These are phyloP conservation scores for Phyllotreta cruciferae DNA, from an alignment of 2,888 invertebrate genomes.

Conservation along the genomic window DNA sequence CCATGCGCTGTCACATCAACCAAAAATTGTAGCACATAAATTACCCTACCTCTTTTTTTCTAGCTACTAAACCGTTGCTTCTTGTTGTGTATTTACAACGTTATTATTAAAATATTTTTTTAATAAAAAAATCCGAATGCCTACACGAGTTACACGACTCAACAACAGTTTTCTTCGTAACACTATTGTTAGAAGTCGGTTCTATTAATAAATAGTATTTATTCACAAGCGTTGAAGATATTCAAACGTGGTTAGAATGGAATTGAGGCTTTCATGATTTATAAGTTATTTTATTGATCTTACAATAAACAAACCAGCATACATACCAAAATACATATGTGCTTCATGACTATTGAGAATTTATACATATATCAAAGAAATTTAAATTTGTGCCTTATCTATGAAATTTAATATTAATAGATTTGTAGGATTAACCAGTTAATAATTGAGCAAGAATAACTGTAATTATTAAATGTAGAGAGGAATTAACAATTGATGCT, in stretches of 20 bases:
- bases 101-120: neutral
- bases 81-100: neutral
- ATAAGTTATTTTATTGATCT: conserved; percentile 12
- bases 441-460: too few species aligned
- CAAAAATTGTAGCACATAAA: too few species aligned
- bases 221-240: conserved; percentile 6
- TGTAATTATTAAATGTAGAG: too few species aligned
- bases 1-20: too few species aligned
- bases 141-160: conserved; percentile 4
- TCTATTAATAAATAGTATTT: conserved; percentile 12
- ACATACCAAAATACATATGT: neutral
- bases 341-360: conserved; percentile 1
- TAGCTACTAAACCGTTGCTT: too few species aligned
- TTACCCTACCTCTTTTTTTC: too few species aligned
- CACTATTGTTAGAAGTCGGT: conserved; percentile 10
- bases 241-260: conserved; percentile 1
- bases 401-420: neutral
- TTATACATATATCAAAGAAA: neutral
- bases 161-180: conserved; percentile 6
- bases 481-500: too few species aligned
- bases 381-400: neutral
- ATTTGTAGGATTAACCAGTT: too few species aligned
- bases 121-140: conserved; percentile 2
- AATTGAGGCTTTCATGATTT: conserved; percentile 11
- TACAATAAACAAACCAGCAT: conserved; percentile 1